Base-by-base conservation (phyloP, 2,113 vertebrate genomes). In the Neodontobutis hainanensis region DNA sequence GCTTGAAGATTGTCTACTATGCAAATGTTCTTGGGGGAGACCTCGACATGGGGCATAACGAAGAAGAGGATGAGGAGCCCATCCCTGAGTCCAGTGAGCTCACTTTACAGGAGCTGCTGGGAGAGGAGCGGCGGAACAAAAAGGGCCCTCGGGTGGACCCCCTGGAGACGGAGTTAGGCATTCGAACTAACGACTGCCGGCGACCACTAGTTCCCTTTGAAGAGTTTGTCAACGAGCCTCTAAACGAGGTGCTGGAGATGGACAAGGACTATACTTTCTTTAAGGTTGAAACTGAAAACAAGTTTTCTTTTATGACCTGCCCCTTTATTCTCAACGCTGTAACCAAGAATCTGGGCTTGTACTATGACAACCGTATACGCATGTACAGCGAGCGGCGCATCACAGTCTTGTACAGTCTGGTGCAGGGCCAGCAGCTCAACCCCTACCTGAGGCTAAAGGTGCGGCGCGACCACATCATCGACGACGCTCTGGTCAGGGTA, bases 251-350 rank as follows among this genome's bases (percentile, higher is more conserved):
- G 75, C 91, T 99, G 80, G 97, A 99, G 90, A 99, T 99, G 97
- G 97, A 99, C 93, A 99, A 99, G 89, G 97, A 99, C 91, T 99
- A 98, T 78, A 99, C 97, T 53, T 99, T 99, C 91, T 99, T 98
- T 91, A 99, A 99, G 87, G 97, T 99, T 70, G 97, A 99, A 85
- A 97, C 97, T 0, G 97, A 99, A 70, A 99, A 98, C 83, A 99
- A 98, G 86, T 99, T 99, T 92, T 99, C 97, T 64, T 99, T 99
- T 88, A 99, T 99, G 97, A 99, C 96, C 11, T 99, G 97, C 75
- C 97, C 97, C 48, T 99, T 99, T 88, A 96, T 99, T 88, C 86
- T 99, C 65, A 99, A 98, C 52, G 94, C 97, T 32, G 97, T 99
- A 88, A 99, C 97, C 76, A 99, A 99, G 94, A 99, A 97, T 89